Percentiles rank a stretch among this genome's conserved stretches.
Conservation (phyloP, 1,140 invertebrate genomes). For the Potamilus streckersoni region DNA sequence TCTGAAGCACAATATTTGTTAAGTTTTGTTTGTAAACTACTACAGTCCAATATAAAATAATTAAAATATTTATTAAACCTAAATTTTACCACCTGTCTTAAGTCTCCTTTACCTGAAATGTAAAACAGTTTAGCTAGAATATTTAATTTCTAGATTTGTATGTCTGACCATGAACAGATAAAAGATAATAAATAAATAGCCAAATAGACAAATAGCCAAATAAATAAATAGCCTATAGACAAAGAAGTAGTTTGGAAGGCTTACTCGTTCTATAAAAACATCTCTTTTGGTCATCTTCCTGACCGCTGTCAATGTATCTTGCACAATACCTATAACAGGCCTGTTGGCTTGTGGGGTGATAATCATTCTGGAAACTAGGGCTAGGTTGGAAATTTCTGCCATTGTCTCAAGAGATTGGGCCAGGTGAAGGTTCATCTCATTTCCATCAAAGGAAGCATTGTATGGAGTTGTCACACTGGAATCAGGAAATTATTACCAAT, state of each 20-base stretch:
- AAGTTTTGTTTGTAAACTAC: too few relatives aligned
- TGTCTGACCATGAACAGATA: too few relatives aligned
- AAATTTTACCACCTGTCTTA: too few relatives aligned
- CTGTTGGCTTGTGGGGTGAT: slow-evolving; percentile 80
- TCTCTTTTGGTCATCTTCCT: slow-evolving; percentile 99
- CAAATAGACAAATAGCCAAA: too few relatives aligned
- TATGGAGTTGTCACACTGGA: slow-evolving; percentile 97
- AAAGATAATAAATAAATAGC: neutral
- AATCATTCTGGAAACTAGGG: slow-evolving; percentile 96
- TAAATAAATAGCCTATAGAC: too few relatives aligned
- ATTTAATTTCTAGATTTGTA: too few relatives aligned
- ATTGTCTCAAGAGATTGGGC: slow-evolving; percentile 98
- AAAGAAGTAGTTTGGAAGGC: slow-evolving; percentile 6
- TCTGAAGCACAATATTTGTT: too few relatives aligned
- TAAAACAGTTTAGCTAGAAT: too few relatives aligned
- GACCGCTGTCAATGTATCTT: slow-evolving; percentile 97
- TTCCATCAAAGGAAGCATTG: slow-evolving; percentile 99
- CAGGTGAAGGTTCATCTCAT: slow-evolving; percentile 99
- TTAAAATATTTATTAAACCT: too few relatives aligned
- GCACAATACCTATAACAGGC: slow-evolving; percentile 99
- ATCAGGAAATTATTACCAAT: slow-evolving; percentile 3
- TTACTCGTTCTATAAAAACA: slow-evolving; percentile 92
- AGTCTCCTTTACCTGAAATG: too few relatives aligned
- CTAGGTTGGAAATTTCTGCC: slow-evolving; percentile 98
- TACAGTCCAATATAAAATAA: too few relatives aligned